Percentiles rank a stretch among this genome's conserved stretches.
phyloP scores from a whole-genome alignment of 2,888 invertebrate species.

The Barypeithes pellucidus region DNA sequence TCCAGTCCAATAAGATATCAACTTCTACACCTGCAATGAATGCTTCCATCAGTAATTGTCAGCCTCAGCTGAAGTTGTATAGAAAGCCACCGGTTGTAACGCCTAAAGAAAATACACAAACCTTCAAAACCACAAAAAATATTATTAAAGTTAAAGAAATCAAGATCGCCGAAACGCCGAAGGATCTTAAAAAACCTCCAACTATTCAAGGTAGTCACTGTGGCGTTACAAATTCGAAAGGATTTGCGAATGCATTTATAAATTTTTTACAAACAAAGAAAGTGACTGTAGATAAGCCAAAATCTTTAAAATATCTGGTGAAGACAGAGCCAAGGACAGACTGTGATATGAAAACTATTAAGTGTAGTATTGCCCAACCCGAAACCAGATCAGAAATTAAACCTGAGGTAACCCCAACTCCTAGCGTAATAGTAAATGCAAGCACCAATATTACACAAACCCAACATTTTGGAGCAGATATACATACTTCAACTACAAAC shows the following conservation, averaged over 20 bases:
- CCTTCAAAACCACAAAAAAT: constrained; percentile 1
- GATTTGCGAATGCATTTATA: constrained; percentile 45
- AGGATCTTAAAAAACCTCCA: constrained; percentile 8
- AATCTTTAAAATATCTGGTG: neutral
- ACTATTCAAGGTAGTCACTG: constrained; percentile 17
- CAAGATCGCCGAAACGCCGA: neutral
- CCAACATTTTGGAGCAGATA: neutral
- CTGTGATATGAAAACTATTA: neutral
- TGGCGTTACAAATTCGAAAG: constrained; percentile 4
- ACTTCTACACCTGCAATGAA: constrained; percentile 9
- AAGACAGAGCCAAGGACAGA: too few relatives aligned
- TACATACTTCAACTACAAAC: neutral
- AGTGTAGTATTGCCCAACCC: neutral
- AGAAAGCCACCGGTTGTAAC: constrained; percentile 15
- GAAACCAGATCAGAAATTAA: neutral
- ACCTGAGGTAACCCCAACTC: neutral
- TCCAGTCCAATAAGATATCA: constrained; percentile 2
- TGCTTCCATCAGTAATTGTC: neutral
- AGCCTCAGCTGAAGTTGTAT: constrained; percentile 14
- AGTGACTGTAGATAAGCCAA: neutral
- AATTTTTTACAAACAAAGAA: constrained; percentile 21
- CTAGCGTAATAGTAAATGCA: neutral
- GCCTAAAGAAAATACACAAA: constrained; percentile 16
- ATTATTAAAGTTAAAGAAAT: constrained; percentile 32
- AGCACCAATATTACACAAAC: constrained; percentile 4